Evolutionary conservation across 1,140 invertebrate species (phyloP), one percentile per base, ranked within the genome.

Genomic region (Microplitis demolitor): DNA sequence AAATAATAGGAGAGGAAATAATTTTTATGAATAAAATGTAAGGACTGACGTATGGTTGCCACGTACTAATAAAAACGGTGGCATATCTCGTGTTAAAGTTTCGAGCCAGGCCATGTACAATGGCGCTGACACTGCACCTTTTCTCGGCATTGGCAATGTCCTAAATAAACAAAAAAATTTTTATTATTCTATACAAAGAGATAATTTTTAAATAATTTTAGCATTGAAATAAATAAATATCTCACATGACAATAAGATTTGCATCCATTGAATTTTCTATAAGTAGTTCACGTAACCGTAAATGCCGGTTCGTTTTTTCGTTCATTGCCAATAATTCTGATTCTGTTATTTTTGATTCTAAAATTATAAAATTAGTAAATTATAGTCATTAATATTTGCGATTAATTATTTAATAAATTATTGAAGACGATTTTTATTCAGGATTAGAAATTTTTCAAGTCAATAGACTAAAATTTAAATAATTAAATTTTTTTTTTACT

Each of bases 71-170:
- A 99, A 87, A 85, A 97, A 93, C 13, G 96, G 94, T 73, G 96
- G 96, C 93, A 97, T 93, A 77, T 94, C 92, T 74, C 90, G 88
- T 3, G 95, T 97, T n/a, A 99, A 88, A 2, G 93, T 91, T 84
- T 98, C 96, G 74, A 99, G 84, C 97, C 97, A 99, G 4, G 96
- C 93, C 90, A 97, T 93, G 85, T 98, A 99, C 14, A 99, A 87
- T 6, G 95, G 91, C 1, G 96, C 93, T 11, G 96, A 94, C 60
- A 97, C 93, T 4, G 94, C 92, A 74, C 94, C 93, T 80, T 96
- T 96, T 66, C 96, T 89, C 9, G 96, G 96, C 91, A 98, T 96
- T 3, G 96, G 96, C 74, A 98, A 87, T 8, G 97, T 98, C 91
- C 92, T 94, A 78, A 62, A 51, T 4, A 37, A 66, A 50, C 62